Percentiles rank a stretch among this genome's conserved stretches.
Conservation (phyloP, 2,888 invertebrate genomes). For the Drosophila pullipes region DNA sequence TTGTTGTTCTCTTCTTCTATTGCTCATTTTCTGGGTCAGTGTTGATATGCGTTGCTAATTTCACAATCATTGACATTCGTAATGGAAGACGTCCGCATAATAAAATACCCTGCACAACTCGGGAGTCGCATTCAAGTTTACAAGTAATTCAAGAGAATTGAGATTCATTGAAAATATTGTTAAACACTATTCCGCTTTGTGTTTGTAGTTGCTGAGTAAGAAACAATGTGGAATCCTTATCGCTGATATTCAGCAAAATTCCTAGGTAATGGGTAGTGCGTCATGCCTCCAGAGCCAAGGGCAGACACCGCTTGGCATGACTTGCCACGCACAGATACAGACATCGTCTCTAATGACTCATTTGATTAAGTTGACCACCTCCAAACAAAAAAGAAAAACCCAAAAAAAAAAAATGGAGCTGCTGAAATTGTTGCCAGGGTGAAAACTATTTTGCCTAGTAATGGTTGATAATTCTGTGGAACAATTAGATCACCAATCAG, state of each 20-base stretch:
- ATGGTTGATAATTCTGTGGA: constrained; percentile 20
- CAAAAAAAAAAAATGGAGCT: constrained; percentile 14
- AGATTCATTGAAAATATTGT: constrained; percentile 34
- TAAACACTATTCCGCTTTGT: not conserved
- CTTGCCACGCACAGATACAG: constrained; percentile 19
- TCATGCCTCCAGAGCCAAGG: constrained; percentile 42
- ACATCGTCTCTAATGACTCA: constrained; percentile 46
- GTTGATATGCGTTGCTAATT: constrained; percentile 31
- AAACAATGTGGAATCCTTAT: constrained; percentile 52
- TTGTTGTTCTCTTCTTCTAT: not conserved
- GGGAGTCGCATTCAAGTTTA: constrained; percentile 51
- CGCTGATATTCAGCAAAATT: constrained; percentile 19
- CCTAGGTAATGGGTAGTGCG: constrained; percentile 35
- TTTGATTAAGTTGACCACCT: constrained; percentile 24
- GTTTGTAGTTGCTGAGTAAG: constrained; percentile 21
- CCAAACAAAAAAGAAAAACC: not conserved
- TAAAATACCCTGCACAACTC: constrained; percentile 4
- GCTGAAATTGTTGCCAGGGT: constrained; percentile 25
- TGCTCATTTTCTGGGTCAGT: constrained; percentile 39
- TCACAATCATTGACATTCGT: constrained; percentile 58
- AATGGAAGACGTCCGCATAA: constrained; percentile 12
- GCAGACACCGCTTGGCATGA: constrained; percentile 13
- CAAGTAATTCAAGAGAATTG: constrained; percentile 44
- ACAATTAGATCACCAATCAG: constrained; percentile 47
- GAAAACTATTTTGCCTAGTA: not conserved